Percentiles rank a stretch among this genome's conserved stretches.
Conservation (phyloP, 1,140 invertebrate genomes). For the Heliconius eleuchia region DNA sequence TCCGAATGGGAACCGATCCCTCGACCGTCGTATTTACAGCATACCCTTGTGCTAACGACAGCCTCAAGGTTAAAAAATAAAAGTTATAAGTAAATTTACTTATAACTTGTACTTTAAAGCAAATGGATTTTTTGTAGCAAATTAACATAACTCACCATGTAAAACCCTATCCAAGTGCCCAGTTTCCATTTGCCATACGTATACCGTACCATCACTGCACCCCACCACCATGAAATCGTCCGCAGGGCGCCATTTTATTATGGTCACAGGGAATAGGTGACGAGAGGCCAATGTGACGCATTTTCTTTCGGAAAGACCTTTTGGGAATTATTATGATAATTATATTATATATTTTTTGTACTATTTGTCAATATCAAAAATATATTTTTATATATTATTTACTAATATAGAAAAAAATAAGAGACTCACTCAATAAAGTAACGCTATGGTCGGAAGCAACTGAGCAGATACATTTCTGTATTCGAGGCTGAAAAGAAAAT, state of each 20-base stretch:
- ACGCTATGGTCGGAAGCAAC: conserved; percentile 99
- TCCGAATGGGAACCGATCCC: too few species aligned
- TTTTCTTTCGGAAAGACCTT: conserved; percentile 93
- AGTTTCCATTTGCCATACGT: conserved; percentile 99
- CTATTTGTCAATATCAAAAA: too few species aligned
- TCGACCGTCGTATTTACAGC: too few species aligned
- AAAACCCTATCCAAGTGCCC: conserved; percentile 98
- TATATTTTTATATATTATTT: too few species aligned
- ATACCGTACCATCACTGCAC: conserved; percentile 98
- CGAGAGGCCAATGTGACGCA: conserved; percentile 97
- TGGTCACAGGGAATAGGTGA: conserved; percentile 97
- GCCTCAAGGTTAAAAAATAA: too few species aligned
- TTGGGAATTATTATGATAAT: neutral
- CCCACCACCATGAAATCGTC: conserved; percentile 99
- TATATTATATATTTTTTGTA: neutral
- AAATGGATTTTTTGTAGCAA: too few species aligned
- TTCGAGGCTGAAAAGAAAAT: conserved; percentile 85
- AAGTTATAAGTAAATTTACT: too few species aligned
- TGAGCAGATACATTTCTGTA: conserved; percentile 97
- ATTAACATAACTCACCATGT: conserved; percentile 83
- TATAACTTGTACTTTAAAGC: too few species aligned
- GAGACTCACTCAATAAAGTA: conserved; percentile 89
- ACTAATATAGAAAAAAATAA: neutral
- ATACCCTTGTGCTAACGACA: too few species aligned
- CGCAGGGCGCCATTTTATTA: conserved; percentile 97